These are phyloP conservation scores for Ageneiosus marmoratus DNA, from an alignment of 2,113 vertebrate species.

Conservation along the genomic window DNA sequence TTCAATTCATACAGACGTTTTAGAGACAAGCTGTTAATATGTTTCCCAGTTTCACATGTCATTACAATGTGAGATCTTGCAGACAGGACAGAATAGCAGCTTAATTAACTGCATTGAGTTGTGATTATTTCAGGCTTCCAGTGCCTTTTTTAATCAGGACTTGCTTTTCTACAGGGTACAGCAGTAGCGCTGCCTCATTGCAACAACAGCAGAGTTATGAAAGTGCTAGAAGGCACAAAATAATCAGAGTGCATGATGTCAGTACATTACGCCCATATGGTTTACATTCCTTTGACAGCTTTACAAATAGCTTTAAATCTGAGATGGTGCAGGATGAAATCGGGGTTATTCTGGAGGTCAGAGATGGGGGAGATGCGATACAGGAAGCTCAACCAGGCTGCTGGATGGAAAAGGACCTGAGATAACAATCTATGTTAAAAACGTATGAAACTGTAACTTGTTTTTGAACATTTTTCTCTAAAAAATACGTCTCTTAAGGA, in stretches of 20 bases:
- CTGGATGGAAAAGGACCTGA: background rate
- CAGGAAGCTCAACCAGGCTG: slow-evolving; percentile 4
- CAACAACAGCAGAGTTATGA: slow-evolving; percentile 5
- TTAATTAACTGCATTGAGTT: background rate
- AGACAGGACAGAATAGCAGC: background rate
- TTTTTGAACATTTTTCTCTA: background rate
- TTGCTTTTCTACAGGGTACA: background rate
- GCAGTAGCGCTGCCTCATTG: background rate
- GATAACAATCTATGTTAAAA: background rate
- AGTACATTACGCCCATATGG: slow-evolving; percentile 5
- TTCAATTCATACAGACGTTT: slow-evolving; percentile 1
- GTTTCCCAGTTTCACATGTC: background rate
- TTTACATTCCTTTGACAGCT: slow-evolving; percentile 24
- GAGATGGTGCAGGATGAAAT: slow-evolving; percentile 15
- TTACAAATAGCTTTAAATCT: slow-evolving; percentile 29
- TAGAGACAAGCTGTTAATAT: slow-evolving; percentile 13
- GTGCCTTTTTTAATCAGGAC: too few species aligned
- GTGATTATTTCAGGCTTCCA: background rate
- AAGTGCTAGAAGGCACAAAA: slow-evolving; percentile 13
- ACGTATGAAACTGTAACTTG: background rate
- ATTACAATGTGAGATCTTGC: background rate
- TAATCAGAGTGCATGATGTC: slow-evolving; percentile 15
- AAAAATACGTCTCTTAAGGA: background rate
- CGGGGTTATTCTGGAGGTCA: slow-evolving; percentile 21
- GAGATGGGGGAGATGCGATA: slow-evolving; percentile 8